Conservation (phyloP, 2,797 vertebrate genomes). For the Odontamblyopus rebecca region DNA sequence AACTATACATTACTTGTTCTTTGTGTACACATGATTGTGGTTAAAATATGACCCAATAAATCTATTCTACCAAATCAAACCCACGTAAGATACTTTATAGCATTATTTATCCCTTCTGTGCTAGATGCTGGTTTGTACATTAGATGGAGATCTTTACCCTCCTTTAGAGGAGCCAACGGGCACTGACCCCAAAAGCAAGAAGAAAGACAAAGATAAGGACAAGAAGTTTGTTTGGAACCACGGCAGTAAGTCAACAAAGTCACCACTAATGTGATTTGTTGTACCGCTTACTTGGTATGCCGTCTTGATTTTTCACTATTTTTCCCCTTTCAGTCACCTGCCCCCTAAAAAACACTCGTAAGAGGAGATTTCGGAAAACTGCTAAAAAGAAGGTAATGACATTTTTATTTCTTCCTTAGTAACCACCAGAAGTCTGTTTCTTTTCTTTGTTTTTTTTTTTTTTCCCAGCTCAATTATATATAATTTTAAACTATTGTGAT, state of each 20-base stretch:
- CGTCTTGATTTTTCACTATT: conserved; percentile 46
- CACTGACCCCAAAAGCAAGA: conserved; percentile 91
- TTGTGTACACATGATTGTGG: not conserved
- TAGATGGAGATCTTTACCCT: conserved; percentile 96
- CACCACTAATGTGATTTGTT: conserved; percentile 3
- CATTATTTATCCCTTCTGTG: conserved; percentile 5
- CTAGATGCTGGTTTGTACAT: conserved; percentile 96
- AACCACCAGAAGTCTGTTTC: conserved; percentile 36
- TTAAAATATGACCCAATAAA: not conserved
- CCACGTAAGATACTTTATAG: conserved; percentile 2
- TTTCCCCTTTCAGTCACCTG: conserved; percentile 84
- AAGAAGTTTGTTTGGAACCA: conserved; percentile 99
- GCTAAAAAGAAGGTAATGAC: conserved; percentile 89
- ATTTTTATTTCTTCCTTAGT: conserved; percentile 36
- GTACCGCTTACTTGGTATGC: conserved; percentile 24
- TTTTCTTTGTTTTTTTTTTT: not conserved
- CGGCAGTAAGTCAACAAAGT: conserved; percentile 80
- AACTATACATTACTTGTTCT: not conserved
- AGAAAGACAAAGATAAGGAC: conserved; percentile 97
- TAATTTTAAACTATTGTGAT: not conserved
- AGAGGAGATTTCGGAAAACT: conserved; percentile 90
- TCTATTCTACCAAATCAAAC: not conserved
- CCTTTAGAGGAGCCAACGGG: conserved; percentile 92
- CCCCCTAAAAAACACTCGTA: conserved; percentile 93
- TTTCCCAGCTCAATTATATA: conserved; percentile 56